A percentile compares a stretch with the other conserved stretches of the same genome.
Conservation (phyloP, 2,113 vertebrate genomes). For the Hyaena hyaena region DNA sequence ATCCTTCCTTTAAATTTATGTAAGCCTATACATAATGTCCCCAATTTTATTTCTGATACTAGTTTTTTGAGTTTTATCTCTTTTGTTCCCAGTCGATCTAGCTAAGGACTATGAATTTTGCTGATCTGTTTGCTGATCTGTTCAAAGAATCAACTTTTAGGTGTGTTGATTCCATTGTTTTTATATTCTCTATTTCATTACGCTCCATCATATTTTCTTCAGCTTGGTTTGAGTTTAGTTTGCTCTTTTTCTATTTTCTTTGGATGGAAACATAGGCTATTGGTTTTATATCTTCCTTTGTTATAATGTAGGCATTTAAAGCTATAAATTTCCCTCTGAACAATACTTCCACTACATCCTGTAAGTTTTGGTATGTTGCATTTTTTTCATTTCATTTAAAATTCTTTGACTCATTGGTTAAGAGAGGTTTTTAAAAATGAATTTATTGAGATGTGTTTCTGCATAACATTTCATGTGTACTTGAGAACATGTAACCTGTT, state of each 20-base stretch:
- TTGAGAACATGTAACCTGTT: background rate
- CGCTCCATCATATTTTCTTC: background rate
- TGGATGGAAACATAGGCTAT: background rate
- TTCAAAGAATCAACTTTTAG: background rate
- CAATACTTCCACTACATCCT: background rate
- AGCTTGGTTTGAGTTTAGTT: background rate
- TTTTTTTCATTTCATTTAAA: background rate
- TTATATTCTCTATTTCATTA: background rate
- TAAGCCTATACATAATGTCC: background rate
- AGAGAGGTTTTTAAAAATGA: background rate
- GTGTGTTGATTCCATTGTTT: background rate
- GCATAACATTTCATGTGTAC: background rate
- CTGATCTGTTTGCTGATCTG: background rate
- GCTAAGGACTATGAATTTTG: background rate
- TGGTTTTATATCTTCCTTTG: background rate
- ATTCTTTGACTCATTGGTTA: background rate
- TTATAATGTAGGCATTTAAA: background rate
- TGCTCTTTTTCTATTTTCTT: background rate
- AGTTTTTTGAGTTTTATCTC: background rate
- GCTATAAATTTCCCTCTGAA: background rate
- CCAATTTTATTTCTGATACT: background rate
- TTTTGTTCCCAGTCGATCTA: background rate
- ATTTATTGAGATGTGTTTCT: background rate
- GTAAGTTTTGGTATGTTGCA: background rate
- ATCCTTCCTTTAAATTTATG: background rate